Percentiles rank a stretch among this genome's conserved stretches.
Evolutionary conservation across 2,797 vertebrate genomes (phyloP).

Genomic region (Sebastes dallii): DNA sequence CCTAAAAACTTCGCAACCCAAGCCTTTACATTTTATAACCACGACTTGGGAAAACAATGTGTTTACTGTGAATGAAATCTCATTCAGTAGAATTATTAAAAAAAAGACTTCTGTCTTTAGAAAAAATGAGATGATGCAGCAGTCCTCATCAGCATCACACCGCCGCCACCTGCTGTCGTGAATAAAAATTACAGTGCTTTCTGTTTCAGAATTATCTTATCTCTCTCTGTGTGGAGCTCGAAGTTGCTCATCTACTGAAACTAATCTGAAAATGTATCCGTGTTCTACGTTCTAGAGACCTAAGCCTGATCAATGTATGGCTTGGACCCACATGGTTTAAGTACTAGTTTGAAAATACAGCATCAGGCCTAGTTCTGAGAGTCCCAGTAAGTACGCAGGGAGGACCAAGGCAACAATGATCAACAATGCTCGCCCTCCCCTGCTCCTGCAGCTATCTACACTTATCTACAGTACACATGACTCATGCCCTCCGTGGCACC

Average conservation of each 20-base stretch:
- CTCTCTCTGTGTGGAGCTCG: slow-evolving; percentile 41
- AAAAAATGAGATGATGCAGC: slow-evolving; percentile 75
- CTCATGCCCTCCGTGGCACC: slow-evolving; percentile 41
- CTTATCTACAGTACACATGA: slow-evolving; percentile 71
- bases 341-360: slow-evolving; percentile 80
- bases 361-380: slow-evolving; percentile 72
- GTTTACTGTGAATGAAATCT: slow-evolving; percentile 72
- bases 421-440: slow-evolving; percentile 38
- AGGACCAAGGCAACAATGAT: slow-evolving; percentile 68
- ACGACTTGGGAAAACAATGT: slow-evolving; percentile 70
- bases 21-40: slow-evolving; percentile 78
- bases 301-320: slow-evolving; percentile 59
- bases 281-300: slow-evolving; percentile 51
- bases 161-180: slow-evolving; percentile 73
- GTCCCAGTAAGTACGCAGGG: slow-evolving; percentile 52
- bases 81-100: slow-evolving; percentile 70
- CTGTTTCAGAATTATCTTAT: slow-evolving; percentile 49
- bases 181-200: slow-evolving; percentile 81
- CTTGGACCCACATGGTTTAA: slow-evolving; percentile 78
- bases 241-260: slow-evolving; percentile 39
- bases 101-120: slow-evolving; percentile 66
- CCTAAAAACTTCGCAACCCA: slow-evolving; percentile 70
- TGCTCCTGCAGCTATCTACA: slow-evolving; percentile 66
- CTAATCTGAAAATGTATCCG: slow-evolving; percentile 41
- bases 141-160: slow-evolving; percentile 63